Evolutionary conservation across 1,140 invertebrate genomes (phyloP).

Genomic region (Drosophila littoralis): DNA sequence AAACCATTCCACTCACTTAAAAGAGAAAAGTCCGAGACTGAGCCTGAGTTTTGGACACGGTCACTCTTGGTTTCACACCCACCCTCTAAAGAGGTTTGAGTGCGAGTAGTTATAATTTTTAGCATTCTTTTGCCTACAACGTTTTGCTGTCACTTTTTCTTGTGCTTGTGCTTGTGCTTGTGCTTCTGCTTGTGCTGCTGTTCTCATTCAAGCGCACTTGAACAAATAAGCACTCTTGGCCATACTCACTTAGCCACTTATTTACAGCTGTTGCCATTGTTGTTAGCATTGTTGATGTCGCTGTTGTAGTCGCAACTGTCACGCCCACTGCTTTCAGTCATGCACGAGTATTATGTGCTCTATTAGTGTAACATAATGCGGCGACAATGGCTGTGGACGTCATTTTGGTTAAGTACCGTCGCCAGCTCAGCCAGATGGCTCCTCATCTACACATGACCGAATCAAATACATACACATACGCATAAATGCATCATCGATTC

Average conservation of each 20-base stretch:
- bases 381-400: constrained; percentile 36
- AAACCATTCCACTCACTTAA: no score
- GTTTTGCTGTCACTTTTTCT: constrained; percentile 46
- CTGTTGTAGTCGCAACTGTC: constrained; percentile 24
- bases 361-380: constrained; percentile 53
- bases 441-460: constrained; percentile 11
- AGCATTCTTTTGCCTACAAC: constrained; percentile 45
- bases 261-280: constrained; percentile 58
- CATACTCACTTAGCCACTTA: constrained; percentile 67
- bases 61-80: background rate
- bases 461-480: no score
- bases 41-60: background rate
- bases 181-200: constrained; percentile 22
- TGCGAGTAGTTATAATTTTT: constrained; percentile 22
- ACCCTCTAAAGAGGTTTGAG: background rate
- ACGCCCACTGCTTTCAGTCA: constrained; percentile 34
- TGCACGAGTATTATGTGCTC: constrained; percentile 30
- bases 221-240: constrained; percentile 66
- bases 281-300: constrained; percentile 42
- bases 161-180: background rate
- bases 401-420: constrained; percentile 21
- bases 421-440: constrained; percentile 8
- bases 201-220: constrained; percentile 59
- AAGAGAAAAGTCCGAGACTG: background rate
- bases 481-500: no score